Evolutionary conservation across 2,888 invertebrate genomes (phyloP).

Genomic region (Empis livida): DNA sequence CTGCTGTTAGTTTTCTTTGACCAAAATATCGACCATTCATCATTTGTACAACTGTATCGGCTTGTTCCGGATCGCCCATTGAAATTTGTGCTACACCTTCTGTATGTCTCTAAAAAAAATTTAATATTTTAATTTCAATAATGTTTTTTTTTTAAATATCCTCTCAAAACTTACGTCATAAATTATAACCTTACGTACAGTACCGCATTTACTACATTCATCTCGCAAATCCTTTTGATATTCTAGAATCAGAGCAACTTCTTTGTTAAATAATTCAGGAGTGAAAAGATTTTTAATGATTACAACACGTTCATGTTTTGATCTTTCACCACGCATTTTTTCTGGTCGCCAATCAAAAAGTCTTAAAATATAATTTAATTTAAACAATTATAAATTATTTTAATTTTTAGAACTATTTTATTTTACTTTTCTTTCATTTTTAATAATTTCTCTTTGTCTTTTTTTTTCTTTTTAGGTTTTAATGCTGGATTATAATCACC

Average conservation of each 20-base stretch:
- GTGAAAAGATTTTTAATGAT: slow-evolving; percentile 90
- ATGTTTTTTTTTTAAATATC: no score
- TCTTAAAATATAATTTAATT: slow-evolving; percentile 32
- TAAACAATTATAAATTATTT: not conserved
- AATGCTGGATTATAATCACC: slow-evolving; percentile 85
- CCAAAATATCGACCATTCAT: slow-evolving; percentile 87
- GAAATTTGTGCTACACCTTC: slow-evolving; percentile 90
- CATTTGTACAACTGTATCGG: slow-evolving; percentile 76
- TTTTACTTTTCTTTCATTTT: slow-evolving; percentile 79
- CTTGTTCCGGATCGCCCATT: slow-evolving; percentile 81
- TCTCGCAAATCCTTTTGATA: slow-evolving; percentile 82
- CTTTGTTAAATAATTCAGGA: slow-evolving; percentile 75
- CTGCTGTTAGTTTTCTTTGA: slow-evolving; percentile 69
- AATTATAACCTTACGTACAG: slow-evolving; percentile 78
- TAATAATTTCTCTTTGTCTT: slow-evolving; percentile 81
- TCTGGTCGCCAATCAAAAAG: slow-evolving; percentile 96
- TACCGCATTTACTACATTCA: slow-evolving; percentile 83
- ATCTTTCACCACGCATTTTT: slow-evolving; percentile 69
- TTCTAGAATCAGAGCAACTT: slow-evolving; percentile 78
- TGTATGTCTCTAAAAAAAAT: slow-evolving; percentile 55
- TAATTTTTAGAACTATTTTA: not conserved
- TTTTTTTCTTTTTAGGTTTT: slow-evolving; percentile 81
- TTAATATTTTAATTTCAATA: not conserved
- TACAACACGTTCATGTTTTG: slow-evolving; percentile 80
- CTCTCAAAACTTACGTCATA: slow-evolving; percentile 63